These are phyloP conservation scores for Staurois parvus DNA, from an alignment of 2,797 vertebrate genomes.

Conservation along the genomic window DNA sequence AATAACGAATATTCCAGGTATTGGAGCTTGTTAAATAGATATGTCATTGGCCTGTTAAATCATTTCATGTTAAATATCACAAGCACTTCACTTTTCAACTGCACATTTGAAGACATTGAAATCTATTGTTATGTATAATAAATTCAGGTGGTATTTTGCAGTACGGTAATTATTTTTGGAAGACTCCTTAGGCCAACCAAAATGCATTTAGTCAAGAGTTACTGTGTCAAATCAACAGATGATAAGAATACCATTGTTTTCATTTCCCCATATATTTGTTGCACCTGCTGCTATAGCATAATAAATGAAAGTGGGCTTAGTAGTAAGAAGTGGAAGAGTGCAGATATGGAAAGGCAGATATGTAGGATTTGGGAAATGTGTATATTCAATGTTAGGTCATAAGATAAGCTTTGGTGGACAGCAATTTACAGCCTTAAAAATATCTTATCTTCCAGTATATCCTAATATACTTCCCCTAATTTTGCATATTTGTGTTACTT, in stretches of 20 bases:
- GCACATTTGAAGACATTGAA: constrained; percentile 9
- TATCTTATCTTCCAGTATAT: no score
- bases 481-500: no score
- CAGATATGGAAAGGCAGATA: no score
- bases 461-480: no score
- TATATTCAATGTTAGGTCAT: no score
- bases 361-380: no score
- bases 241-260: not conserved
- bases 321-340: no score
- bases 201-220: not conserved
- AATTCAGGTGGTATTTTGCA: constrained; percentile 21
- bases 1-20: constrained; percentile 13
- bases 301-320: no score
- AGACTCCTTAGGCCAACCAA: not conserved
- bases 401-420: no score
- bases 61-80: not conserved
- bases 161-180: not conserved
- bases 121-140: constrained; percentile 29
- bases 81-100: not conserved
- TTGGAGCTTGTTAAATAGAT: constrained; percentile 21
- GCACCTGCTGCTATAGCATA: no score
- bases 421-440: no score
- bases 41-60: constrained; percentile 31
- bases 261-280: no score
- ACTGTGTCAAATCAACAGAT: not conserved